A percentile compares a stretch with the other conserved stretches of the same genome.
These are phyloP conservation scores for Polydesmus complanatus DNA, from an alignment of 2,888 invertebrate genomes.

Conservation along the genomic window DNA sequence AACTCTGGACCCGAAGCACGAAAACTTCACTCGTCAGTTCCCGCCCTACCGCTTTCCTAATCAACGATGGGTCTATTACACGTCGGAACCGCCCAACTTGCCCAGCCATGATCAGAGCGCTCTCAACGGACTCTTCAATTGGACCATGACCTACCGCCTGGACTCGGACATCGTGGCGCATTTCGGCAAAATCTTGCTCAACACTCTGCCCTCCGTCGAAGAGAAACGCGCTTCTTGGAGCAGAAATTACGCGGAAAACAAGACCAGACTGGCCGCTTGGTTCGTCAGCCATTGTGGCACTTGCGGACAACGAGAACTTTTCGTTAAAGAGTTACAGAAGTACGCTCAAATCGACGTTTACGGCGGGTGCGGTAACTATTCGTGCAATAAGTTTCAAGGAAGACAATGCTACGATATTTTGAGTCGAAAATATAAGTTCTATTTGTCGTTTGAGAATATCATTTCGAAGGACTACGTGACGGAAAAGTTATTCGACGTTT, in stretches of 20 bases:
- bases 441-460: too few species aligned
- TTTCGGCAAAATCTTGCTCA: too few species aligned
- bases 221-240: too few species aligned
- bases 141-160: too few species aligned
- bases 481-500: slow-evolving; percentile 25
- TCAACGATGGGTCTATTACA: slow-evolving; percentile 11
- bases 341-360: slow-evolving; percentile 22
- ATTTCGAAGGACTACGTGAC: too few species aligned
- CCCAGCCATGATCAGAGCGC: too few species aligned
- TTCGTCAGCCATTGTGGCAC: slow-evolving; percentile 24
- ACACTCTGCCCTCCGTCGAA: too few species aligned
- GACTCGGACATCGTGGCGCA: too few species aligned
- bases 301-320: slow-evolving; percentile 20
- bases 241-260: too few species aligned
- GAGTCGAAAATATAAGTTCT: slow-evolving; percentile 23
- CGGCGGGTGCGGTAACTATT: slow-evolving; percentile 24
- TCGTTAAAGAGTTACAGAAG: slow-evolving; percentile 20
- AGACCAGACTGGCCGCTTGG: slow-evolving; percentile 23
- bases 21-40: too few species aligned
- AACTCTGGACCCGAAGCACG: not conserved
- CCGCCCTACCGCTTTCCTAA: too few species aligned
- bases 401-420: slow-evolving; percentile 2
- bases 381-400: not conserved
- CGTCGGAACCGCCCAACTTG: slow-evolving; percentile 3
- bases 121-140: too few species aligned